Conservation (phyloP, 2,888 invertebrate species). For the Corbicula japonica region DNA sequence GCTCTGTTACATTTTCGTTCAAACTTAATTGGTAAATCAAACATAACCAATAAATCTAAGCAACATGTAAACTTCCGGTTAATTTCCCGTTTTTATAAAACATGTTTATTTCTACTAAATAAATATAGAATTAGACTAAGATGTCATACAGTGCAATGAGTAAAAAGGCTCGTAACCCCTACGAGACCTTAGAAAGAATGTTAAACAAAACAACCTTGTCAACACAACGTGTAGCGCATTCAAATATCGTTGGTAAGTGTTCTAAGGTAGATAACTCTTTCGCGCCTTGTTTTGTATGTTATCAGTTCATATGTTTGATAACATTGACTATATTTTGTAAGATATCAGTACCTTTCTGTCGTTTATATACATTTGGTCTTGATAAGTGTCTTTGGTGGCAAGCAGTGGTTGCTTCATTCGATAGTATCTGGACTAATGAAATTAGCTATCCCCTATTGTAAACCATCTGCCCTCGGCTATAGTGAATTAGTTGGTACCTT, state of each 20-base stretch:
- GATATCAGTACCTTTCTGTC: too few relatives aligned
- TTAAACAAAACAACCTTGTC: slow-evolving; percentile 82
- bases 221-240: slow-evolving; percentile 81
- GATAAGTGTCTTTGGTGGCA: too few relatives aligned
- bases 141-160: slow-evolving; percentile 61
- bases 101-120: background rate
- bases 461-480: too few relatives aligned
- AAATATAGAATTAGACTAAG: slow-evolving; percentile 20
- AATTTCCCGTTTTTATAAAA: slow-evolving; percentile 36
- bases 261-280: slow-evolving; percentile 13
- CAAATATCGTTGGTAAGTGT: slow-evolving; percentile 81
- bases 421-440: too few relatives aligned
- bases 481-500: too few relatives aligned
- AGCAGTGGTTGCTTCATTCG: too few relatives aligned
- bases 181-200: slow-evolving; percentile 82
- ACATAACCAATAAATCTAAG: slow-evolving; percentile 59
- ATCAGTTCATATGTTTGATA: slow-evolving; percentile 22
- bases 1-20: slow-evolving; percentile 27
- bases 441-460: too few relatives aligned
- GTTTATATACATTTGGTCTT: too few relatives aligned
- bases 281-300: slow-evolving; percentile 8
- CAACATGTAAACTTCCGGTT: slow-evolving; percentile 81
- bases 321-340: slow-evolving; percentile 5
- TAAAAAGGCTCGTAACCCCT: slow-evolving; percentile 72
- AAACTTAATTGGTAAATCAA: slow-evolving; percentile 24